Base-by-base conservation (phyloP, 2,888 invertebrate species). In the Polymixis lichenea region DNA sequence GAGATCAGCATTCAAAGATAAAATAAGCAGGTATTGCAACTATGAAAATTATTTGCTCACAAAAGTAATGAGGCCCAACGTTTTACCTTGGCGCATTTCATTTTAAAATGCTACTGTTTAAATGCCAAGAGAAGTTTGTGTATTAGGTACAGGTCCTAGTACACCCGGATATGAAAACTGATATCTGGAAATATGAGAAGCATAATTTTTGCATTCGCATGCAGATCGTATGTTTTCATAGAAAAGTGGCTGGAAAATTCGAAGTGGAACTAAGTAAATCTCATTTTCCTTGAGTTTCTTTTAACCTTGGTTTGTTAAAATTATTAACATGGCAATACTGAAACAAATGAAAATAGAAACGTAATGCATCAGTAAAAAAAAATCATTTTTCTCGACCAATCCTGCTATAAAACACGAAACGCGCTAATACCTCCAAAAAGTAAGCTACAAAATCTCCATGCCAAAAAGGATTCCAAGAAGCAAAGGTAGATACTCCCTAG, bases 361-460 rank as follows among this genome's bases (percentile, higher is more conserved):
- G 7, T 68, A 13, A 43, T 28, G 9, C 15, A 38, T 19, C 17
- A 25, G 15, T 28, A 22, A 2, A n/a, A n/a, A 19, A 61, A n/a
- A 17, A 22, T 0, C 25, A n/a, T 49, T 53, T 49, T n/a, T 8
- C 15, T 25, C 15, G 6, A 11, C n/a, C 9, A 53, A 17, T 11
- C 15, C 19, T 70, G 17, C 25, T 70, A 60, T 73, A 51, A 56
- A 72, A 53, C 51, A 60, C 17, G 4, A 53, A 61, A 51, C 43
- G 15, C 53, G 61, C 32, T 49, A 19, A 11, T 46, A 38, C 9
- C 22, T 46, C 6, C 74, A 81, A 86, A 88, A 89, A 84, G 82
- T 85, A 75, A 71, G 62, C 60, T 67, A 85, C 74, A 86, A 64
- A 91, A 93, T 92, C 89, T 92, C 87, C 90, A 92, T 91, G 81